Conservation (phyloP, 2,888 invertebrate genomes). For the Tineola bisselliella region DNA sequence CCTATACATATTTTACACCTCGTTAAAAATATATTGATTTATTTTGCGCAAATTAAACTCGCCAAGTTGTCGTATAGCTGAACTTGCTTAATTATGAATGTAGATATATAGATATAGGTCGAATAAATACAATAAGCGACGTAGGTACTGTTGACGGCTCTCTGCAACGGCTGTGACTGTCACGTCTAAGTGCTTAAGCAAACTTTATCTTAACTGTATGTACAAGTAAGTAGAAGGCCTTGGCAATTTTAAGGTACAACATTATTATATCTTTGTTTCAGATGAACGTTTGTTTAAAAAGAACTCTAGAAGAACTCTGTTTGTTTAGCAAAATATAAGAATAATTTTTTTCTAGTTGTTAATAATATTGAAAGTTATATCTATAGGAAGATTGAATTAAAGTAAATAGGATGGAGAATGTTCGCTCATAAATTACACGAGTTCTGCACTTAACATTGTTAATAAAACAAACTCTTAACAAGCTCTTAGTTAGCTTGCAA, state of each 20-base stretch:
- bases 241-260: background rate
- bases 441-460: conserved; percentile 8
- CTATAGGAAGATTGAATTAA: background rate
- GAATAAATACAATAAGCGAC: background rate
- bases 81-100: conserved; percentile 3
- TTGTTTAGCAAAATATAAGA: too few species aligned
- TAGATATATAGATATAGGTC: background rate
- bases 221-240: background rate
- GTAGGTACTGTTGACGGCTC: background rate
- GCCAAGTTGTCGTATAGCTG: background rate
- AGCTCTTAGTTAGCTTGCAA: conserved; percentile 10
- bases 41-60: background rate
- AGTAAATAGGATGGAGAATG: background rate
- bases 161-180: conserved; percentile 3
- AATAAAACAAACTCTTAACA: conserved; percentile 11
- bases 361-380: background rate
- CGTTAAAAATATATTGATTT: background rate
- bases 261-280: too few species aligned
- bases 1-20: too few species aligned
- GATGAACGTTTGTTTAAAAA: too few species aligned
- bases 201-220: background rate
- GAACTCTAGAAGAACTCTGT: too few species aligned
- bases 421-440: conserved; percentile 4
- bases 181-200: background rate
- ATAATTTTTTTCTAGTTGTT: background rate